Base-by-base conservation (phyloP, 2,888 invertebrate genomes). In the Dolomedes plantarius region DNA sequence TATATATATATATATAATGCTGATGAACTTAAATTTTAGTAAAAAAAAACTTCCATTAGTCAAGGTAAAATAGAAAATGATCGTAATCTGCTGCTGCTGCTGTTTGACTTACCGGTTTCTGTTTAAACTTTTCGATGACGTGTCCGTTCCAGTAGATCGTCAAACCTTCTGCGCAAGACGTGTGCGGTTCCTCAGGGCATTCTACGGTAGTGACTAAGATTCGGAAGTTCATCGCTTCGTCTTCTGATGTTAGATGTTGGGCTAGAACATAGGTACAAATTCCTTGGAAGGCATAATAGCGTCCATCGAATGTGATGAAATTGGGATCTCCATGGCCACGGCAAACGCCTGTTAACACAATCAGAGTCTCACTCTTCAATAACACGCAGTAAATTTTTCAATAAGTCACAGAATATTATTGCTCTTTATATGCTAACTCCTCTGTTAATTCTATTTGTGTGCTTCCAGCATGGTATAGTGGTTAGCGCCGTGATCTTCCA, bases 191-290 rank as follows among this genome's bases (percentile, higher is more conserved):
- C 72, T 93, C 93, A 31, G 93, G 93, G 89, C 96, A 96, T 0
- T 94, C 94, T 0, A 93, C 94, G 91, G 95, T 95, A 0, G 94
- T 95, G 0, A 95, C 94, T 88, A 94, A 93, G 72, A 95, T 93
- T 93, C 94, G 89, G 90, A 93, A 92, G 91, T 93, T 89, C 90
- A 92, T 91, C 16, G 91, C 91, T 11, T 93, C 93, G 1, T 87
- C 87, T 0, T 89, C 76, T 28, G 86, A 87, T 16, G 27, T 16
- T 69, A 93, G 92, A 91, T 95, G 94, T 39, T 95, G 92, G 0
- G 96, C 94, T 74, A 96, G 93, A 32, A 96, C 92, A 90, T 96
- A 97, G 0, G 95, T 95, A 91, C 97, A 97, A 91, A 96, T 96
- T 5, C 96, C 96, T 89, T 95, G 94, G 91, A 95, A 95, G 0